These are phyloP conservation scores for Limnephilus rhombicus DNA, from an alignment of 2,888 invertebrate species.

Conservation along the genomic window DNA sequence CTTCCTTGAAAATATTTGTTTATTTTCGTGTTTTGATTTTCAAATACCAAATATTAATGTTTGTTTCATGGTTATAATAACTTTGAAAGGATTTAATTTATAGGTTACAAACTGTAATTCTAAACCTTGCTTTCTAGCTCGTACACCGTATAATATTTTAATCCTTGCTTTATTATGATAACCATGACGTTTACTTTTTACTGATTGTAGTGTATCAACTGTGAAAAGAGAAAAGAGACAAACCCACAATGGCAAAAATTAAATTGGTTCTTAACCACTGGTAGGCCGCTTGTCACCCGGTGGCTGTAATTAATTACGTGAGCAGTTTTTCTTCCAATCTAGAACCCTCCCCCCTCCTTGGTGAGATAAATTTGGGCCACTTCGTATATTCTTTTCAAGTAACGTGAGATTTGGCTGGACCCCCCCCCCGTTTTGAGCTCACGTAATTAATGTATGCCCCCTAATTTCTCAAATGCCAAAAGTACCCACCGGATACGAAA, in stretches of 20 bases:
- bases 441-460: neutral
- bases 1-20: neutral
- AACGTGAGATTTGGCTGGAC: too few species aligned
- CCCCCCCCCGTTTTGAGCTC: too few species aligned
- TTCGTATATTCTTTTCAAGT: too few species aligned
- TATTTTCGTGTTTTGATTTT: neutral
- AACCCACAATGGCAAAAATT: neutral
- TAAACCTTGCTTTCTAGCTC: neutral
- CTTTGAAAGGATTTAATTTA: neutral
- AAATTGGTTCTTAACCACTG: too few species aligned
- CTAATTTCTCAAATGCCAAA: neutral
- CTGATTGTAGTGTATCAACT: neutral
- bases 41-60: constrained; percentile 6
- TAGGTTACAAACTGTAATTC: neutral
- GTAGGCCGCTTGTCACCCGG: too few species aligned
- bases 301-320: too few species aligned
- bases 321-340: too few species aligned
- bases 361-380: too few species aligned
- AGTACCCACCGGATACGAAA: too few species aligned
- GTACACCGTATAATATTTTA: too few species aligned
- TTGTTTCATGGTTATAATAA: neutral
- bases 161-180: neutral
- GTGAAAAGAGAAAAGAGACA: neutral
- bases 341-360: too few species aligned
- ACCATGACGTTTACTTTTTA: neutral